These are phyloP conservation scores for Ia io DNA, from an alignment of 2,113 vertebrate species.

Conservation along the genomic window DNA sequence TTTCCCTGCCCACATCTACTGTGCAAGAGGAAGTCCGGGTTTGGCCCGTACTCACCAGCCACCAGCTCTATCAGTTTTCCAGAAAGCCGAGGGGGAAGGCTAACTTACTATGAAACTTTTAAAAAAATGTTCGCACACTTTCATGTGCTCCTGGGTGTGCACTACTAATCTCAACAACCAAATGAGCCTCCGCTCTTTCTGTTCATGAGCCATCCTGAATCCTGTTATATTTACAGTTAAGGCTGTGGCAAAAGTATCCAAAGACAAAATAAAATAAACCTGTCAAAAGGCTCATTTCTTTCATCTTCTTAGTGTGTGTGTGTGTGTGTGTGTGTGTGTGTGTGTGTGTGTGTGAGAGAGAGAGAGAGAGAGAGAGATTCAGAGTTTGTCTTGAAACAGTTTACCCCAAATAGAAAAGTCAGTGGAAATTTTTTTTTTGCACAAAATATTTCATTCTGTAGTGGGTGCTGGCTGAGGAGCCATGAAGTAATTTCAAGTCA, in stretches of 20 bases:
- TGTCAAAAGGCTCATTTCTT: not conserved
- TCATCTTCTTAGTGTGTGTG: not conserved
- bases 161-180: not conserved
- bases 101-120: slow-evolving; percentile 57
- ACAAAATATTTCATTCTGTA: not conserved
- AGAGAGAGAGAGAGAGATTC: not conserved
- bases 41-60: not conserved
- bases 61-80: slow-evolving; percentile 24
- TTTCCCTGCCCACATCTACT: not conserved
- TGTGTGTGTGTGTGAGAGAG: not conserved
- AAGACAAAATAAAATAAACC: not conserved
- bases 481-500: not conserved
- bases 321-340: not conserved
- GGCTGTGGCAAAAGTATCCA: not conserved
- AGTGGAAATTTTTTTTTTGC: slow-evolving; percentile 28
- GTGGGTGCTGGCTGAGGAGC: not conserved
- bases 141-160: not conserved
- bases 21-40: slow-evolving; percentile 15
- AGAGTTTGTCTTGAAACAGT: not conserved
- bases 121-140: slow-evolving; percentile 56
- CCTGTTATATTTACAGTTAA: not conserved
- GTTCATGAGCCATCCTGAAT: not conserved
- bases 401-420: slow-evolving; percentile 35
- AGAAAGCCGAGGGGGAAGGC: slow-evolving; percentile 73
- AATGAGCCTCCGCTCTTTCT: not conserved